phyloP scores from a whole-genome alignment of 2,888 invertebrate species.

The Polymixis flavicincta region DNA sequence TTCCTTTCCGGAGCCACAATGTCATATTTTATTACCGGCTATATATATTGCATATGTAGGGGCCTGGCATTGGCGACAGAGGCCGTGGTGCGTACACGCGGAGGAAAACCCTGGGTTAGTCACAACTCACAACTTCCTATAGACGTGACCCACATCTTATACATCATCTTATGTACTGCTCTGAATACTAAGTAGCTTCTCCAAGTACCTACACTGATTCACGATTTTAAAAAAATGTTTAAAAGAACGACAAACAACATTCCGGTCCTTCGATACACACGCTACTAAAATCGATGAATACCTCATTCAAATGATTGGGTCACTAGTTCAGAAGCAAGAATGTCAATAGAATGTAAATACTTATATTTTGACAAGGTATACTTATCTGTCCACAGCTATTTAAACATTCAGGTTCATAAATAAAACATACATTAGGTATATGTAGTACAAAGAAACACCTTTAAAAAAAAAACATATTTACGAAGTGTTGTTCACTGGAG shows the following conservation, averaged over 20 bases:
- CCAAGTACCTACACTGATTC: slow-evolving; percentile 8
- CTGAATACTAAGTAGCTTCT: slow-evolving; percentile 41
- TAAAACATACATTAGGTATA: not conserved
- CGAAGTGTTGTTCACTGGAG: not conserved
- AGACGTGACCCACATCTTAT: slow-evolving; percentile 74
- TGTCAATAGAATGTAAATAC: slow-evolving; percentile 7
- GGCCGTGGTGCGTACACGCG: slow-evolving; percentile 40
- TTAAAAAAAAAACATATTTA: not conserved
- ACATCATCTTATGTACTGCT: slow-evolving; percentile 36
- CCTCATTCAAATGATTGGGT: slow-evolving; percentile 33
- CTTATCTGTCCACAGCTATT: not conserved
- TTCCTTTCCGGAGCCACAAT: slow-evolving; percentile 43
- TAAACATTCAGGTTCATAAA: not conserved
- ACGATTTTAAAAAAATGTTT: not conserved
- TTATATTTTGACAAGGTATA: slow-evolving; percentile 24
- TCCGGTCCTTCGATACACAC: slow-evolving; percentile 11
- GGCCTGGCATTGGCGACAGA: slow-evolving; percentile 55
- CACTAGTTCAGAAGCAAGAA: slow-evolving; percentile 32
- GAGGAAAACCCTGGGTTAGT: slow-evolving; percentile 75
- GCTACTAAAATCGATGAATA: slow-evolving; percentile 40
- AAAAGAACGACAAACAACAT: not conserved
- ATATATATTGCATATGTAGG: slow-evolving; percentile 51
- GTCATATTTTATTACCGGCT: slow-evolving; percentile 50
- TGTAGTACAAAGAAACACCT: not conserved
- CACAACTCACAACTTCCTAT: slow-evolving; percentile 75